A percentile compares a stretch with the other conserved stretches of the same genome.
These are phyloP conservation scores for Denticeps clupeoides DNA, from an alignment of 2,797 vertebrate species.

Conservation along the genomic window DNA sequence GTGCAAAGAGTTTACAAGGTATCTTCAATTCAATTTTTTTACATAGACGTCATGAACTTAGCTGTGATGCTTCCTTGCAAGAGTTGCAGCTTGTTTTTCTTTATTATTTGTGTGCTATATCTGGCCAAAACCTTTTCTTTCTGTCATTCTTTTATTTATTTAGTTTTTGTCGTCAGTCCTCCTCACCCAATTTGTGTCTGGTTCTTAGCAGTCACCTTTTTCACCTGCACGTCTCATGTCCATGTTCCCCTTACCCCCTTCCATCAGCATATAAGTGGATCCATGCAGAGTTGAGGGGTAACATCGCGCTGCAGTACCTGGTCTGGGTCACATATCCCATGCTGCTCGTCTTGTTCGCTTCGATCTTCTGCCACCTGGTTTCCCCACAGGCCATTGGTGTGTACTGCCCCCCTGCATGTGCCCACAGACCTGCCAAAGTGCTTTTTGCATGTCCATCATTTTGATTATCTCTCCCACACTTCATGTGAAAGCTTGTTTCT, in stretches of 20 bases:
- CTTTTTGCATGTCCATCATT: neutral
- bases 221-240: no score
- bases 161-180: no score
- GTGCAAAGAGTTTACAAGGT: slow-evolving; percentile 88
- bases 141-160: no score
- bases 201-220: no score
- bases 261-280: slow-evolving; percentile 86
- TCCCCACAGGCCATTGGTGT: slow-evolving; percentile 88
- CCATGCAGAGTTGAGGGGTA: slow-evolving; percentile 63
- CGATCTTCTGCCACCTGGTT: slow-evolving; percentile 84
- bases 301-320: slow-evolving; percentile 74
- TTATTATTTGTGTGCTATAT: no score
- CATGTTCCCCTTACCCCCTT: neutral
- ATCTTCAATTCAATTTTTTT: neutral
- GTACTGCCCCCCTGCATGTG: slow-evolving; percentile 27
- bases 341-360: slow-evolving; percentile 80
- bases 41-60: neutral
- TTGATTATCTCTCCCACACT: no score
- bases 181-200: no score
- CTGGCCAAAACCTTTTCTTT: no score
- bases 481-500: no score
- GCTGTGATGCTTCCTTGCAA: no score
- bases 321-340: slow-evolving; percentile 83
- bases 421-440: neutral
- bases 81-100: no score